Evolutionary conservation across 2,888 invertebrate species (phyloP).

Genomic region (Habrosyne pyritoides): DNA sequence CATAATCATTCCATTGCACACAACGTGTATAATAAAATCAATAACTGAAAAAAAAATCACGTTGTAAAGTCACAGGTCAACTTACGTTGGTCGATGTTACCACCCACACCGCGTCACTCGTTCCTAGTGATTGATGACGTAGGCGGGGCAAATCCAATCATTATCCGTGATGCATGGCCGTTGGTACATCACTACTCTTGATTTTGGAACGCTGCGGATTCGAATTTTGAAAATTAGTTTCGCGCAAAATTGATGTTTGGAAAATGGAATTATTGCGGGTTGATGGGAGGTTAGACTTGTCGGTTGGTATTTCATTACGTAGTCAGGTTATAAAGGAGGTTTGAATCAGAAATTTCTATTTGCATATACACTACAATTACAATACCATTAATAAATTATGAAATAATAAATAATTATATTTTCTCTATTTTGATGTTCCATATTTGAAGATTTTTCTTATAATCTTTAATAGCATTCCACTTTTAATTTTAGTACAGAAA

Average conservation of each 20-base stretch:
- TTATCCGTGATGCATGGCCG: constrained; percentile 81
- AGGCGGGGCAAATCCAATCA: constrained; percentile 83
- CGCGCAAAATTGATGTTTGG: constrained; percentile 7
- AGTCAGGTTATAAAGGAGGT: constrained; percentile 1
- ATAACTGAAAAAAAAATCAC: constrained; percentile 18
- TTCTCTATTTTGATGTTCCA: too few species aligned
- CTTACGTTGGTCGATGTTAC: constrained; percentile 43
- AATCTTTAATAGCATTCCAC: too few species aligned
- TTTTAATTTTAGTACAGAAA: too few species aligned
- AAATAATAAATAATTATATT: too few species aligned
- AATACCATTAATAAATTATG: too few species aligned
- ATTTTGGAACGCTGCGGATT: constrained; percentile 48
- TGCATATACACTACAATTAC: too few species aligned
- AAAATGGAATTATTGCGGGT: constrained; percentile 18
- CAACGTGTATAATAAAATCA: neutral
- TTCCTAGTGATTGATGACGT: constrained; percentile 79
- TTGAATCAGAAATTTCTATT: too few species aligned
- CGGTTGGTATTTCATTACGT: neutral
- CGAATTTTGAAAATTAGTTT: constrained; percentile 58
- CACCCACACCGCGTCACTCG: constrained; percentile 68
- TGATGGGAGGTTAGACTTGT: neutral
- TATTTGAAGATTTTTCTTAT: too few species aligned
- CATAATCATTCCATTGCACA: neutral
- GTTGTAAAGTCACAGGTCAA: constrained; percentile 52
- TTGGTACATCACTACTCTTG: constrained; percentile 73